Conservation (phyloP, 1,140 invertebrate species). For the Aphis craccivora region DNA sequence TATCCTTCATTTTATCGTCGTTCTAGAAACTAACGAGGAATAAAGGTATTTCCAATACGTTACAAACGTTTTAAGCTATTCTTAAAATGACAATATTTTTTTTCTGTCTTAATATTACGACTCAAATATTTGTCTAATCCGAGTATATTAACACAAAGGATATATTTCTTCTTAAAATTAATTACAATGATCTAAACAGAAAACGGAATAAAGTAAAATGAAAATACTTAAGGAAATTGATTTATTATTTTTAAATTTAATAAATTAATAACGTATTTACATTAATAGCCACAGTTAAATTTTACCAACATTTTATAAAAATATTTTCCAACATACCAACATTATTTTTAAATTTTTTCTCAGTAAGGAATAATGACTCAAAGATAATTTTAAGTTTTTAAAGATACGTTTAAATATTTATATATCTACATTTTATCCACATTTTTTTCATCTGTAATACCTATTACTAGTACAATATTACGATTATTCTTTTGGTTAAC, state of each 20-base stretch:
- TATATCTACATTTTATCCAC: no score
- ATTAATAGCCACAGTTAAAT: neutral
- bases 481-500: no score
- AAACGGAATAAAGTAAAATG: neutral
- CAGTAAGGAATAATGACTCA: no score
- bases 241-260: neutral
- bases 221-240: neutral
- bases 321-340: neutral
- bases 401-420: neutral
- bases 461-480: no score
- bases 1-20: neutral
- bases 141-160: neutral
- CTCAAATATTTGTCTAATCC: slow-evolving; percentile 4
- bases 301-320: neutral
- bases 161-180: neutral
- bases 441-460: no score
- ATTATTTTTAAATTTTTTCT: neutral
- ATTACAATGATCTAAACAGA: neutral
- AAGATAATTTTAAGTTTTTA: neutral
- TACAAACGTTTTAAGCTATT: neutral
- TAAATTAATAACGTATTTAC: neutral
- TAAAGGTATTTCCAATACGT: neutral
- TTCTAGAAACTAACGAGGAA: neutral
- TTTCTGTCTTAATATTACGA: neutral
- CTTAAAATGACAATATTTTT: neutral